phyloP scores from a whole-genome alignment of 2,113 vertebrate species.

The Nothobranchius kuhntae region DNA sequence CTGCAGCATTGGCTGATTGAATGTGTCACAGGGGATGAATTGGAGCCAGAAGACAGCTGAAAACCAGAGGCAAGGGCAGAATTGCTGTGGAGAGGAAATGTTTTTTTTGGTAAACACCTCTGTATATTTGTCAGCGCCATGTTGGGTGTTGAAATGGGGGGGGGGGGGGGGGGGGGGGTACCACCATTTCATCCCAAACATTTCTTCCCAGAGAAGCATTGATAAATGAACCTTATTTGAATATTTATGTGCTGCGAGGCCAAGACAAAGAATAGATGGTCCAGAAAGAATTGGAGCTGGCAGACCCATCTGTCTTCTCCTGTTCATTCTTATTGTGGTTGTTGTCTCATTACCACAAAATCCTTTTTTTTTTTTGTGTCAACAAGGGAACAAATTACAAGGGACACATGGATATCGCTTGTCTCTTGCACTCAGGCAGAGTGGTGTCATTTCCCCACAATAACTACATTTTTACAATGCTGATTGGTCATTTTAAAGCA shows the following conservation, averaged over 20 bases:
- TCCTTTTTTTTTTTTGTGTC: slow-evolving; percentile 76
- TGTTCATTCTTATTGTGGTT: slow-evolving; percentile 67
- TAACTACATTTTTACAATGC: slow-evolving; percentile 45
- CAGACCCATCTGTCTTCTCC: slow-evolving; percentile 85
- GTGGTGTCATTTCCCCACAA: slow-evolving; percentile 63
- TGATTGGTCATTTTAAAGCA: slow-evolving; percentile 56
- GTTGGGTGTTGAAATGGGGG: slow-evolving; percentile 34
- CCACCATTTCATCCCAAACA: slow-evolving; percentile 62
- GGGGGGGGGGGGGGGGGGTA: slow-evolving; percentile 5
- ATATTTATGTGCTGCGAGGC: slow-evolving; percentile 74
- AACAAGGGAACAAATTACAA: slow-evolving; percentile 69
- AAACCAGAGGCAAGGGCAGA: slow-evolving; percentile 43
- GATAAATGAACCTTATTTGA: slow-evolving; percentile 76
- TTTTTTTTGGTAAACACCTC: slow-evolving; percentile 44
- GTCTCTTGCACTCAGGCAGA: slow-evolving; percentile 59
- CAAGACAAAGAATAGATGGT: slow-evolving; percentile 86
- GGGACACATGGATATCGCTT: slow-evolving; percentile 64
- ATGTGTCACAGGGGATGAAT: slow-evolving; percentile 71
- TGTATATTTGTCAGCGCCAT: slow-evolving; percentile 50
- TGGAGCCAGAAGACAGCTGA: slow-evolving; percentile 61
- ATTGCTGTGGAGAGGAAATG: slow-evolving; percentile 37
- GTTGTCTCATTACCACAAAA: slow-evolving; percentile 71
- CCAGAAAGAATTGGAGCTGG: slow-evolving; percentile 83
- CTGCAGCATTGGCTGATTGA: slow-evolving; percentile 66
- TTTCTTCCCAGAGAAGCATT: slow-evolving; percentile 57